Percentiles rank a stretch among this genome's conserved stretches.
phyloP scores from a whole-genome alignment of 1,140 invertebrate genomes.

The Gonioctena quinquepunctata region DNA sequence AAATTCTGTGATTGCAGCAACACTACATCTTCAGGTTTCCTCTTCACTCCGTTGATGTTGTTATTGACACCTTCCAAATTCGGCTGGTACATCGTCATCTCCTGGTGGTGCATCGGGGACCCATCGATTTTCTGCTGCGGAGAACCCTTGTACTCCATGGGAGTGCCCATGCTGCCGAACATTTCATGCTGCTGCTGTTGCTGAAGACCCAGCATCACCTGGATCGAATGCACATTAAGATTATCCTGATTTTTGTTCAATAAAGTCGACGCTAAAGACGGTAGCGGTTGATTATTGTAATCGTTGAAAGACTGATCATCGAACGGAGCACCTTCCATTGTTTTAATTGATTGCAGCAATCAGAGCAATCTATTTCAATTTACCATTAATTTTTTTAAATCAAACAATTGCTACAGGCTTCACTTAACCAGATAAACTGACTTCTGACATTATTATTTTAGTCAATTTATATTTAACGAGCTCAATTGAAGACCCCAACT shows the following conservation, averaged over 20 bases:
- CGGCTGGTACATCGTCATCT: conserved; percentile 48
- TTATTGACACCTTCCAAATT: conserved; percentile 51
- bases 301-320: conserved; percentile 77
- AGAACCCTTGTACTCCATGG: conserved; percentile 52
- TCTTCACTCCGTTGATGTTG: conserved; percentile 57
- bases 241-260: conserved; percentile 54
- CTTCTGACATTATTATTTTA: conserved; percentile 57
- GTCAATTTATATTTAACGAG: conserved; percentile 58
- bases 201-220: conserved; percentile 75
- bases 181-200: conserved; percentile 58
- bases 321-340: conserved; percentile 74
- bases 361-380: conserved; percentile 42
- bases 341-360: conserved; percentile 42
- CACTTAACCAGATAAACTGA: conserved; percentile 48
- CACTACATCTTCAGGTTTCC: conserved; percentile 60
- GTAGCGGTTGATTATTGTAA: conserved; percentile 66
- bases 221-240: conserved; percentile 65
- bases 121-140: conserved; percentile 44
- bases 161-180: conserved; percentile 50
- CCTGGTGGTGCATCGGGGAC: conserved; percentile 52
- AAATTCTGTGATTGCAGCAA: conserved; percentile 57
- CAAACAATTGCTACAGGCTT: conserved; percentile 39
- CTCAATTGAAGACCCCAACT: conserved; percentile 43
- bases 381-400: conserved; percentile 35
- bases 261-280: conserved; percentile 55